Base-by-base conservation (phyloP, 2,797 vertebrate genomes). In the Adelosebastes latens region DNA sequence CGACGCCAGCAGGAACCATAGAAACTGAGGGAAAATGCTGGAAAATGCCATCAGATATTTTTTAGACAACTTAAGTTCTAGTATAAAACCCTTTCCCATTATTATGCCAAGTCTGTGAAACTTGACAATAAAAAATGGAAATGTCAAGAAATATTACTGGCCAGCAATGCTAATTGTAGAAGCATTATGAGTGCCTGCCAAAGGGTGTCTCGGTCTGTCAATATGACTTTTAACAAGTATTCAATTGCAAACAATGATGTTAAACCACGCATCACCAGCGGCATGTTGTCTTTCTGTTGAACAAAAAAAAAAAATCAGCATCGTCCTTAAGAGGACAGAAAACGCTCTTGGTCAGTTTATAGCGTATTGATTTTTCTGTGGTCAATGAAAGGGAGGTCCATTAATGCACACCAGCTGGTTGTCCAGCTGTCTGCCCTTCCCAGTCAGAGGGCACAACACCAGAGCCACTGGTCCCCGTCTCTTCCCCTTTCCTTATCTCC, bases 311-410 rank as follows among this genome's bases (percentile, higher is more conserved):
- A 18, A n/a, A n/a, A 42, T 13, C 13, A 25, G 13, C 58, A 53
- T 22, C 18, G 29, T 69, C 55, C 58, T 72, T 56, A 77, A 69
- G 13, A 83, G 46, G 34, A 8, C 66, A 80, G 39, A 83, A 81
- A 74, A 63, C 0, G 31, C 78, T 83, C 49, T 55, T 55, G 31
- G 46, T 36, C 71, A 83, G 60, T 84, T 85, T 69, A 72, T 70
- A 61, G 8, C 20, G 2, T 75, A 91, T 89, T 84, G 89, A 93
- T 91, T 88, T 83, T 64, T 66, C 53, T 63, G 67, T 75, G 69
- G 71, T 89, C 85, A 89, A 81, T 89, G 52, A 82, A 66, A 72
- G 75, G 66, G 46, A 80, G 58, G 79, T 82, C 68, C 80, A 88
- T 87, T 91, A 83, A 82, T 84, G 61, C 58, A 71, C 61, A 71